phyloP scores from a whole-genome alignment of 2,888 invertebrate species.

The Drosophila koepferae region DNA sequence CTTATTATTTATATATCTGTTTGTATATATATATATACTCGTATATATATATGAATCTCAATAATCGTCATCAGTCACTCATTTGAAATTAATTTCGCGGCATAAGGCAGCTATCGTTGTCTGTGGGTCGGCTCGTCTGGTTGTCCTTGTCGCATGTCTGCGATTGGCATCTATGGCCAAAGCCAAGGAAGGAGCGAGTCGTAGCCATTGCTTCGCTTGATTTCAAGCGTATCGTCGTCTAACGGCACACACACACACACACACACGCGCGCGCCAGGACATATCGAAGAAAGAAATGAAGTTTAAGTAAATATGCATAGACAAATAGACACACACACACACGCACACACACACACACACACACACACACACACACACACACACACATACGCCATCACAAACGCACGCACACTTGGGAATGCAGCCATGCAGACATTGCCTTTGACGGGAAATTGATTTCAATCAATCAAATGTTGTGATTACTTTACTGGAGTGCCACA shows the following conservation, averaged over 20 bases:
- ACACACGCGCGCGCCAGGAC: constrained; percentile 29
- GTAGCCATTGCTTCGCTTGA: constrained; percentile 34
- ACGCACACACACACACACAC: constrained; percentile 15
- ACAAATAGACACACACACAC: constrained; percentile 47
- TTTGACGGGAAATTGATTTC: constrained; percentile 84
- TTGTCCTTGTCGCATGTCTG: constrained; percentile 56
- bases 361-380: constrained; percentile 13
- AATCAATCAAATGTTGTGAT: constrained; percentile 84
- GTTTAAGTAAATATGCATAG: constrained; percentile 71
- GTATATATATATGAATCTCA: constrained; percentile 26
- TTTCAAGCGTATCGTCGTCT: constrained; percentile 68
- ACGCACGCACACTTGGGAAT: constrained; percentile 18
- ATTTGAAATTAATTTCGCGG: constrained; percentile 75
- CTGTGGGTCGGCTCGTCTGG: constrained; percentile 1
- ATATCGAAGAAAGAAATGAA: constrained; percentile 48
- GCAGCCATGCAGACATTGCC: constrained; percentile 50
- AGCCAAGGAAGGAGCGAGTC: constrained; percentile 10
- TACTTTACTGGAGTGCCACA: constrained; percentile 74
- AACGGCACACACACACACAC: constrained; percentile 46
- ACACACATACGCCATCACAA: constrained; percentile 6
- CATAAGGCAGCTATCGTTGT: constrained; percentile 43
- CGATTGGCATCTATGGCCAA: constrained; percentile 37
- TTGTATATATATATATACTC: background rate
- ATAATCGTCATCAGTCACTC: constrained; percentile 64
- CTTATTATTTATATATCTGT: constrained; percentile 55